Conservation (phyloP, 2,888 invertebrate genomes). For the Holacanthella duospinosa region DNA sequence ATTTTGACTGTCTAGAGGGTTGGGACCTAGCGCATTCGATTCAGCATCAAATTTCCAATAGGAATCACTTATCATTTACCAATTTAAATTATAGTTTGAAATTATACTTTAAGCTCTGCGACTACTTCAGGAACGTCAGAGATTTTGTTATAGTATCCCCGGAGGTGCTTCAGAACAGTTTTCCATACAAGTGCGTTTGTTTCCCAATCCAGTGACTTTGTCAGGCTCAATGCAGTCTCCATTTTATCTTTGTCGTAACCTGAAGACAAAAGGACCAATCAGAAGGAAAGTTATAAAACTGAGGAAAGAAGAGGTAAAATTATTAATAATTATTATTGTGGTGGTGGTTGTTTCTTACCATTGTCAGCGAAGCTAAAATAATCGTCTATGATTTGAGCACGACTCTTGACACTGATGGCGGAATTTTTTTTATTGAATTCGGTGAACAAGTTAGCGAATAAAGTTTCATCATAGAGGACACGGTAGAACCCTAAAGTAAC, state of each 20-base stretch:
- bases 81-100: no score
- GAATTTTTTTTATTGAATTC: conserved; percentile 18
- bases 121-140: not conserved
- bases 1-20: no score
- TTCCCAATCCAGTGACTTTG: conserved; percentile 1
- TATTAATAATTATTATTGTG: no score
- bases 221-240: conserved; percentile 2
- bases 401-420: conserved; percentile 18
- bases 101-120: not conserved
- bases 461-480: conserved; percentile 19
- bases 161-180: not conserved
- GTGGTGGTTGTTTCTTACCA: no score
- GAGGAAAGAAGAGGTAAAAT: no score
- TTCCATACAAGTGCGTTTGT: not conserved
- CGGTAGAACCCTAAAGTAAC: conserved; percentile 17
- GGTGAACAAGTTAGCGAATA: conserved; percentile 13
- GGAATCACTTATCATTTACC: no score
- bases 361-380: conserved; percentile 24
- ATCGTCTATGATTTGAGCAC: conserved; percentile 30
- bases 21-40: no score
- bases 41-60: no score
- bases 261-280: no score
- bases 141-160: not conserved
- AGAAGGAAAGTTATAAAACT: no score
- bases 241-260: conserved; percentile 1